phyloP scores from a whole-genome alignment of 2,888 invertebrate species.

The Agriotes lineatus region DNA sequence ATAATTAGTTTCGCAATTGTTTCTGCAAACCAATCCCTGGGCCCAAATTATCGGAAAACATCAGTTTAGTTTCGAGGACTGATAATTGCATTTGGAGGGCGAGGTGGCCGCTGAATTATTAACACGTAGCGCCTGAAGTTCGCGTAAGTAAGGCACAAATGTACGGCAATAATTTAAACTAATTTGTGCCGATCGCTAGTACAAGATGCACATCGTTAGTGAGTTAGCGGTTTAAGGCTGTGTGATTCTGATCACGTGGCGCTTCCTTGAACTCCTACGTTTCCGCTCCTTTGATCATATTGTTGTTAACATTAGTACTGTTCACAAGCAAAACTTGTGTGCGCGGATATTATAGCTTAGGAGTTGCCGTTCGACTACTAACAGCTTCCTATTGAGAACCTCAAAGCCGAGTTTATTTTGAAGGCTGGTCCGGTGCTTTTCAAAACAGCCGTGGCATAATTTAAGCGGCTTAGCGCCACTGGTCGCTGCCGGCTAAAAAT shows the following conservation, averaged over 20 bases:
- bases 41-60: background rate
- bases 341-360: slow-evolving; percentile 20
- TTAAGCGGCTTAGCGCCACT: too few relatives aligned
- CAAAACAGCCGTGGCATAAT: too few relatives aligned
- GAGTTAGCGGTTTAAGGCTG: slow-evolving; percentile 18
- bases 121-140: slow-evolving; percentile 22
- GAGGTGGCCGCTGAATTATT: slow-evolving; percentile 13
- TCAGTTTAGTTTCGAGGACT: background rate
- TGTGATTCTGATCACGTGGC: slow-evolving; percentile 44
- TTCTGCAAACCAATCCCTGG: too few relatives aligned
- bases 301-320: slow-evolving; percentile 34
- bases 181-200: slow-evolving; percentile 29
- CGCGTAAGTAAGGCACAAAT: slow-evolving; percentile 25
- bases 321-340: slow-evolving; percentile 21
- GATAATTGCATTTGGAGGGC: background rate
- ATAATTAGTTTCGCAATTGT: too few relatives aligned
- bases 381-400: slow-evolving; percentile 3
- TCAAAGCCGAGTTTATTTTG: background rate
- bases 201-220: slow-evolving; percentile 28
- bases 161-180: slow-evolving; percentile 33
- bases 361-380: slow-evolving; percentile 11
- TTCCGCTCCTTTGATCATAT: slow-evolving; percentile 42
- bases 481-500: too few relatives aligned
- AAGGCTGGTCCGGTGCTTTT: background rate
- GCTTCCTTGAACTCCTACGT: slow-evolving; percentile 38